These are phyloP conservation scores for Cyanoramphus novaezelandiae DNA, from an alignment of 2,113 vertebrate genomes.

Conservation along the genomic window DNA sequence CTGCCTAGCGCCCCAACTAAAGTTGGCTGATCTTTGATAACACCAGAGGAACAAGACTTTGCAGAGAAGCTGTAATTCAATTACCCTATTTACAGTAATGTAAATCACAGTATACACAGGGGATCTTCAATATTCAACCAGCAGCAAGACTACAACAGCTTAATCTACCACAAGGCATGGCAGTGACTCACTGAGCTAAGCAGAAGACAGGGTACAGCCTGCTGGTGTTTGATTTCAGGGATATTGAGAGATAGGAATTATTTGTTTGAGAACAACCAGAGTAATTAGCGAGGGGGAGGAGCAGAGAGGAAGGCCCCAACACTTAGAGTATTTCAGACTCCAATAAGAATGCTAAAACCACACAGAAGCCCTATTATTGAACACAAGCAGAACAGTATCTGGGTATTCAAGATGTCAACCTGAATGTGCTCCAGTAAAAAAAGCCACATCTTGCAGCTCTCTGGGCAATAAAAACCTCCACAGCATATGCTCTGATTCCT, in stretches of 20 bases:
- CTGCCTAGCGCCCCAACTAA: neutral
- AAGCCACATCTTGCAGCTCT: neutral
- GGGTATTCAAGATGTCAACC: slow-evolving; percentile 33
- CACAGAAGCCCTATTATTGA: neutral
- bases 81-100: slow-evolving; percentile 12
- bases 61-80: neutral
- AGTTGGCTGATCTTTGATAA: neutral
- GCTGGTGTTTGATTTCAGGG: neutral
- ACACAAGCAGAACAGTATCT: neutral
- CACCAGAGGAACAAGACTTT: neutral
- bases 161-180: neutral
- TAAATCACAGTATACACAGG: neutral
- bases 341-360: neutral
- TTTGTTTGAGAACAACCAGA: slow-evolving; percentile 5
- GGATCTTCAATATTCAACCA: neutral
- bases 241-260: neutral
- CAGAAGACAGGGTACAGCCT: neutral
- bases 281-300: neutral
- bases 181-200: neutral
- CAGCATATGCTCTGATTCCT: slow-evolving; percentile 18
- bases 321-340: neutral
- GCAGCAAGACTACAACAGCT: neutral
- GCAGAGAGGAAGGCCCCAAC: neutral
- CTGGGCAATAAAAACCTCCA: neutral
- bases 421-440: slow-evolving; percentile 33